Evolutionary conservation across 2,113 vertebrate genomes (phyloP).

Genomic region (Python bivittatus): DNA sequence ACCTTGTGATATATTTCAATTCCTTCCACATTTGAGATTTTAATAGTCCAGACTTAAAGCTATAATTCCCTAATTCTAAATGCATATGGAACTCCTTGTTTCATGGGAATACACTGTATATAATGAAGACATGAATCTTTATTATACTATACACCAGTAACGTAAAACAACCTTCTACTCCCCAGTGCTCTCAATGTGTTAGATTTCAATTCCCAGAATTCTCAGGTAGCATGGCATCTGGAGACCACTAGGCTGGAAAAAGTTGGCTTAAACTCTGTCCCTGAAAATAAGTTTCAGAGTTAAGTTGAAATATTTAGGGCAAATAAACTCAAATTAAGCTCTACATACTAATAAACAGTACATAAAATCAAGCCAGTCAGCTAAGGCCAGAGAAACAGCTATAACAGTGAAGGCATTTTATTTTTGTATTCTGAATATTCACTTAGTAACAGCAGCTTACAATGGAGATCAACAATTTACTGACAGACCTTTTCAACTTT

Average conservation of each 20-base stretch:
- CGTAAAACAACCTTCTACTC: neutral
- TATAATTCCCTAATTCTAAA: neutral
- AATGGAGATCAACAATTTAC: neutral
- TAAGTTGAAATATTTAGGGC: neutral
- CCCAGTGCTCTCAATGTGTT: neutral
- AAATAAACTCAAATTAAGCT: neutral
- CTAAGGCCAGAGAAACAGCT: neutral
- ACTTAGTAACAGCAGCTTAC: neutral
- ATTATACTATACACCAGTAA: neutral
- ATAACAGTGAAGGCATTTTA: neutral
- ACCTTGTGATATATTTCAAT: neutral
- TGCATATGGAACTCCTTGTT: neutral
- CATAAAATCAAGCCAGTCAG: neutral
- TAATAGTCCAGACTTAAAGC: neutral
- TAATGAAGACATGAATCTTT: neutral
- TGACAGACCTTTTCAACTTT: neutral
- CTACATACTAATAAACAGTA: neutral
- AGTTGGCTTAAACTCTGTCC: neutral
- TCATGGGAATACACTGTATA: neutral
- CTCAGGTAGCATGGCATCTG: neutral
- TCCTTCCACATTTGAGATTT: neutral
- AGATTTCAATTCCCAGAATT: neutral
- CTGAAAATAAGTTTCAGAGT: neutral
- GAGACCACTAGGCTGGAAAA: neutral
- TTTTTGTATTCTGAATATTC: neutral